phyloP scores from a whole-genome alignment of 1,140 invertebrate species.

The Saxidomus purpurata region DNA sequence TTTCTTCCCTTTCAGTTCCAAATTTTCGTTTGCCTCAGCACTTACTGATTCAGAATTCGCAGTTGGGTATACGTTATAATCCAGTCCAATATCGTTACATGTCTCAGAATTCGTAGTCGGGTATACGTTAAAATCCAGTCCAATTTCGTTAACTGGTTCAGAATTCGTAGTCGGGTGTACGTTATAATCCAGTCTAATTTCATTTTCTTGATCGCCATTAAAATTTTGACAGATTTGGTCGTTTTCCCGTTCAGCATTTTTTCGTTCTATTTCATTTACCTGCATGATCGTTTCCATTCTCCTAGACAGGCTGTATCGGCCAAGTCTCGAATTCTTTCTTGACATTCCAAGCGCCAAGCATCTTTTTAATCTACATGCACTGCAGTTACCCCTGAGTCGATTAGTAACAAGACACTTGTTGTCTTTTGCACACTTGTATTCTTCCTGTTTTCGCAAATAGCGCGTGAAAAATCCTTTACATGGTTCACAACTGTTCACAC shows the following conservation, averaged over 20 bases:
- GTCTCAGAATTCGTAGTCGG: neutral
- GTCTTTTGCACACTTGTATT: constrained; percentile 77
- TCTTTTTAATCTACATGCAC: constrained; percentile 77
- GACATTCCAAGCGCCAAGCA: constrained; percentile 54
- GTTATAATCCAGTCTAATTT: neutral
- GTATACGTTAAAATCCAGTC: too few species aligned
- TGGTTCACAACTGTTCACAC: constrained; percentile 87
- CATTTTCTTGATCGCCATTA: neutral
- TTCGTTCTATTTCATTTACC: constrained; percentile 55
- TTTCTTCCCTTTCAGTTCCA: neutral
- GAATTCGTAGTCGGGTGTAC: neutral
- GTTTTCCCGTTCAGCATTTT: neutral
- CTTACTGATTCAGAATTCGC: neutral
- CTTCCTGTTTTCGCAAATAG: constrained; percentile 76
- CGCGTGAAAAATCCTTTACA: constrained; percentile 86
- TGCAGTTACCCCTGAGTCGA: constrained; percentile 77
- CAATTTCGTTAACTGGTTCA: too few species aligned
- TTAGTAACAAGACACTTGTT: constrained; percentile 77
- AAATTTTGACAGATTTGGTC: neutral
- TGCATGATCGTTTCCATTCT: constrained; percentile 56
- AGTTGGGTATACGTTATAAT: neutral
- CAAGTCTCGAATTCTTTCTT: constrained; percentile 50
- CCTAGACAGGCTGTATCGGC: constrained; percentile 37
- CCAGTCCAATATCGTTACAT: too few species aligned
- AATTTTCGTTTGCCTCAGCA: neutral